Conservation (phyloP, 2,113 vertebrate genomes). For the Phaethon lepturus region DNA sequence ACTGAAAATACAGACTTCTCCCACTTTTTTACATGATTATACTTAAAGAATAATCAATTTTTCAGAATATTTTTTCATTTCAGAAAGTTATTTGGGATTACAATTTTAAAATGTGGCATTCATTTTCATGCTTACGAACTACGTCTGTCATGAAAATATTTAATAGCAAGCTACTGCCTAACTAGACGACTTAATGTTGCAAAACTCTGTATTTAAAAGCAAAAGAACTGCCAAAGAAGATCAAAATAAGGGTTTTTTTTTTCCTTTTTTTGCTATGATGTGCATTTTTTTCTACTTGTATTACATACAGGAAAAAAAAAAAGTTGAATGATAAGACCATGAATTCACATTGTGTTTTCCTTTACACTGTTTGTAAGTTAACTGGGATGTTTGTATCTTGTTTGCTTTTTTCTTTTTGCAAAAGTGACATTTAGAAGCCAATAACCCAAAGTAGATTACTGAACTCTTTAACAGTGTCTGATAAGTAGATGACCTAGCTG, state of each 20-base stretch:
- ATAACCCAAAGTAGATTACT: background rate
- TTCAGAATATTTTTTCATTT: background rate
- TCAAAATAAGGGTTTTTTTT: background rate
- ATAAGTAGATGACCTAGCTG: background rate
- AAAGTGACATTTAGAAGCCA: conserved; percentile 10
- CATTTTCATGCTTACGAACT: background rate
- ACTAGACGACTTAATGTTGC: conserved; percentile 47
- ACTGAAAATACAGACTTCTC: background rate
- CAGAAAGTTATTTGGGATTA: background rate
- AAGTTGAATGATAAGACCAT: background rate
- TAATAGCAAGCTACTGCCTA: conserved; percentile 33
- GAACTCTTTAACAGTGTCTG: background rate
- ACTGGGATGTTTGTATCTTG: background rate
- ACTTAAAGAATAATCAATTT: background rate
- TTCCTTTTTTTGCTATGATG: background rate
- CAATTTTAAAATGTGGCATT: conserved; percentile 21
- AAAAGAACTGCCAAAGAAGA: conserved; percentile 16
- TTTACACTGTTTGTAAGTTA: background rate
- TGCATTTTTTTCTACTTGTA: background rate
- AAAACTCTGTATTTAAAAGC: conserved; percentile 27
- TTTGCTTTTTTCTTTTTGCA: background rate
- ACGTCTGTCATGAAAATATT: conserved; percentile 17
- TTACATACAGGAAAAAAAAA: background rate
- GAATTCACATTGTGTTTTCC: background rate
- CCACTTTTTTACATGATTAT: background rate